phyloP scores from a whole-genome alignment of 2,888 invertebrate species.

The Geophilus truncorum region DNA sequence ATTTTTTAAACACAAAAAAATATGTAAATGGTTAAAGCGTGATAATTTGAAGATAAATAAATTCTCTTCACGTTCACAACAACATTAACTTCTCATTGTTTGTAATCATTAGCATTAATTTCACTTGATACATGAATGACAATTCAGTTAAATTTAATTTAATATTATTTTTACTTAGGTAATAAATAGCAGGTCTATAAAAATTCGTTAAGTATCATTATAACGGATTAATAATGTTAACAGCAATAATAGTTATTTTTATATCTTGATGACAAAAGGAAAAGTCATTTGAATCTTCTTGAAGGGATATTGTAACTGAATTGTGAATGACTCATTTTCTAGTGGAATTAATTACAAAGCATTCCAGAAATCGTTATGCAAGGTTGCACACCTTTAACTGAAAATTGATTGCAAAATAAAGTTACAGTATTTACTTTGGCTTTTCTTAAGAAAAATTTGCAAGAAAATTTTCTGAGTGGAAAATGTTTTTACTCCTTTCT shows the following conservation, averaged over 20 bases:
- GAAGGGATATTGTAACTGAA: not conserved
- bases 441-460: no score
- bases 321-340: not conserved
- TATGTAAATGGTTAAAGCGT: not conserved
- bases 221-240: no score
- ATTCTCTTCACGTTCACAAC: not conserved
- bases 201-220: no score
- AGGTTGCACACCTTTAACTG: not conserved
- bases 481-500: no score
- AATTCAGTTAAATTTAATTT: no score
- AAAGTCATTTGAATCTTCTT: not conserved
- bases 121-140: no score
- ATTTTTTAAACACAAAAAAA: not conserved
- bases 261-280: no score
- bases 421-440: not conserved
- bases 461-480: no score
- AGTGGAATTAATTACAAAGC: not conserved
- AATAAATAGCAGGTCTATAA: no score
- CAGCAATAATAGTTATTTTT: no score
- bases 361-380: not conserved
- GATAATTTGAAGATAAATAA: not conserved
- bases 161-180: no score
- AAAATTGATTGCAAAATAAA: not conserved
- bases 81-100: not conserved
- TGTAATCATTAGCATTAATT: no score